Conservation (phyloP, 2,888 invertebrate genomes). For the Eurytoma californica region DNA sequence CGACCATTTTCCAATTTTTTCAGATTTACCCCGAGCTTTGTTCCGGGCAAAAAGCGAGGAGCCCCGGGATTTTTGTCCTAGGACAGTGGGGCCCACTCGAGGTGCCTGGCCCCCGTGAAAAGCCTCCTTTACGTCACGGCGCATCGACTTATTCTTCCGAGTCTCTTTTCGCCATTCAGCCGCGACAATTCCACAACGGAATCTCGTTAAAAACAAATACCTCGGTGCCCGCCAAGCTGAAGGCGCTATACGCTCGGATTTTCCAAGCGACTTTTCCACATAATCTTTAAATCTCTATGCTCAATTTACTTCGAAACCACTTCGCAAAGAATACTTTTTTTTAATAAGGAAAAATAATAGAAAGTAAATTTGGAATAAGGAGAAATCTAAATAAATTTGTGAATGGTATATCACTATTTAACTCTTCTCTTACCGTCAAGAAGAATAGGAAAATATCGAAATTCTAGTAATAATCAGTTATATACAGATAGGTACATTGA, state of each 20-base stretch:
- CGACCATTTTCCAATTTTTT: conserved; percentile 34
- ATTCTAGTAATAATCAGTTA: too few species aligned
- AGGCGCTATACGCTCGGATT: neutral
- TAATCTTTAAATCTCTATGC: conserved; percentile 13
- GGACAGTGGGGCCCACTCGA: neutral
- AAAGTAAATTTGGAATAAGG: too few species aligned
- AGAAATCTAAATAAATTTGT: too few species aligned
- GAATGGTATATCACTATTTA: too few species aligned
- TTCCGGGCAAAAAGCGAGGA: neutral
- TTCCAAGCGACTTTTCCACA: conserved; percentile 11
- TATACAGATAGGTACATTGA: too few species aligned
- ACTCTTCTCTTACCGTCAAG: too few species aligned
- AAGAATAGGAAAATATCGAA: too few species aligned
- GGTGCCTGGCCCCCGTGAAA: neutral
- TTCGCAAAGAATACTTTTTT: too few species aligned
- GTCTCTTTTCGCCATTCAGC: neutral
- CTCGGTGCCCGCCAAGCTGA: neutral
- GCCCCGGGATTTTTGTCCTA: conserved; percentile 10
- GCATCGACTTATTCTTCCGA: conserved; percentile 8
- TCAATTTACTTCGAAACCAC: neutral
- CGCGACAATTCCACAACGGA: neutral
- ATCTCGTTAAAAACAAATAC: conserved; percentile 54
- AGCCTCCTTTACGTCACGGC: conserved; percentile 26
- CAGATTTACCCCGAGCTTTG: conserved; percentile 38
- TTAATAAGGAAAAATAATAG: too few species aligned